Conservation (phyloP, 1,140 invertebrate genomes). For the Brachystomella parvula region DNA sequence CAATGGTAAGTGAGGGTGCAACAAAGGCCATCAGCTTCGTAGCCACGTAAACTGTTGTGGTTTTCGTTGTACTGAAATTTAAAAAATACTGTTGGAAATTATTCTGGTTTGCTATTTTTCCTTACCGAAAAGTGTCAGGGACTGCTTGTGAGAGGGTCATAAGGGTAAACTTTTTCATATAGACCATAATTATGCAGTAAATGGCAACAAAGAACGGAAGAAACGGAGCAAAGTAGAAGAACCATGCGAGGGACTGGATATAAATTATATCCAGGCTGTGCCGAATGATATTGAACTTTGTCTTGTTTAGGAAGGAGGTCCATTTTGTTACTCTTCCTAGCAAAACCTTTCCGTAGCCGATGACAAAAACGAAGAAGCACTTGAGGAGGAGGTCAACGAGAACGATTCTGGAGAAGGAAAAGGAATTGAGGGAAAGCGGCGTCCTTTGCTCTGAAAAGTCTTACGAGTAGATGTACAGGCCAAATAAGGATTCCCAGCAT, state of each 20-base stretch:
- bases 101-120: conserved; percentile 45
- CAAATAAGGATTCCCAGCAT: conserved; percentile 34
- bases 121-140: conserved; percentile 28
- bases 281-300: conserved; percentile 74
- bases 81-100: conserved; percentile 45
- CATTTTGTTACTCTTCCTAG: conserved; percentile 11
- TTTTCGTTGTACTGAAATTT: conserved; percentile 71
- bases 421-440: background rate
- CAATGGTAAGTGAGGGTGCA: conserved; percentile 58
- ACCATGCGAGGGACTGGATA: conserved; percentile 75
- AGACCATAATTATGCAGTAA: conserved; percentile 69
- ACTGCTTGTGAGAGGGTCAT: conserved; percentile 20
- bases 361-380: conserved; percentile 63
- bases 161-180: conserved; percentile 54
- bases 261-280: conserved; percentile 81
- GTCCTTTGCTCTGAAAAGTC: background rate
- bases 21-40: conserved; percentile 67
- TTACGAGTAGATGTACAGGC: conserved; percentile 32
- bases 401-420: conserved; percentile 66
- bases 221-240: conserved; percentile 73
- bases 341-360: conserved; percentile 40
- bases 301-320: conserved; percentile 41
- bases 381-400: conserved; percentile 69
- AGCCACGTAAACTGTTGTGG: conserved; percentile 74
- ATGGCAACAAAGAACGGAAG: conserved; percentile 60